Evolutionary conservation across 2,888 invertebrate species (phyloP), one percentile per base, ranked within the genome.

Genomic region (Drosophila neutralis): DNA sequence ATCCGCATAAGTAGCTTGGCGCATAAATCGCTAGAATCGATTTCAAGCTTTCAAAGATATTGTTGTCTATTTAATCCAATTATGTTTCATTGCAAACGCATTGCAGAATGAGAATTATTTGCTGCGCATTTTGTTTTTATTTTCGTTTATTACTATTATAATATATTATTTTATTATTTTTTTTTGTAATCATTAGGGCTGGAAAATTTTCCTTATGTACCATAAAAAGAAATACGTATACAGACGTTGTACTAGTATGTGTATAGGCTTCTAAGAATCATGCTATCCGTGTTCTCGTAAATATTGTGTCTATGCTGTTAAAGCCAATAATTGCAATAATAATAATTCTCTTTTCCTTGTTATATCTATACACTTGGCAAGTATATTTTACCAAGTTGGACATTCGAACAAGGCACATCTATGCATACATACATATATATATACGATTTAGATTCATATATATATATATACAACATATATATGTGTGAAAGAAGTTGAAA

Each of bases 201-300:
- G 42, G 24, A 59, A 27, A 33, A 48, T 42, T 71, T 71, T 66
- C 68, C 66, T 71, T 59, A 71, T 60, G 53, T 71, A 63, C n/a
- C 35, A 57, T 73, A 54, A 21, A 56, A 21, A 35, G 24, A 27
- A 57, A 60, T 66, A 45, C 35, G 53, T 60, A 61, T 13, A 52
- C 53, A 21, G 31, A 56, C 52, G 49, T 42, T 65, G 42, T 72
- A 54, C 33, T 54, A 24, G 24, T 36, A 21, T 24, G 27, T 54
- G 48, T 67, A 21, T 21, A 27, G 48, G 13, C 38, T n/a, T 49
- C 36, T 51, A 3, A 13, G 21, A 35, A 40, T 31, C 29, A 58
- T 29, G 36, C 62, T 67, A 60, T 33, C 49, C 8, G 45, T 61
- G 15, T 68, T n/a, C 56, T 48, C 54, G 45, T 49, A 35, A 31